These are phyloP conservation scores for Epizoanthus fatuus DNA, from an alignment of 92 coral and sea anemone species.

Conservation along the genomic window DNA sequence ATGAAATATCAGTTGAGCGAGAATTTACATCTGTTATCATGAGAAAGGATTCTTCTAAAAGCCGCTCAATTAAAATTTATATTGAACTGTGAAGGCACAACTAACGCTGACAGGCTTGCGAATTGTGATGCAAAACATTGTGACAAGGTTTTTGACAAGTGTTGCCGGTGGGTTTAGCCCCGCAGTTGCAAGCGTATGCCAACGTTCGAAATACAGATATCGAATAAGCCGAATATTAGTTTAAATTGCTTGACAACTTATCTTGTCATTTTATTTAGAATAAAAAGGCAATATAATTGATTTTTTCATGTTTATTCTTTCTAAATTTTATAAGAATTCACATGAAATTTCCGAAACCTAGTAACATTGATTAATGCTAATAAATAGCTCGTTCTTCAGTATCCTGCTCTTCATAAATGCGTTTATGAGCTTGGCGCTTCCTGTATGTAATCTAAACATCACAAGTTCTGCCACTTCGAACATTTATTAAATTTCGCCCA, in stretches of 20 bases:
- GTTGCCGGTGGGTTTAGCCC: not conserved
- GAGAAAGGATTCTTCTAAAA: not conserved
- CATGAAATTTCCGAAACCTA: not conserved
- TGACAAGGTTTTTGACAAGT: not conserved
- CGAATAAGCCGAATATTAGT: not conserved
- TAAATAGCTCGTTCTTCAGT: not conserved
- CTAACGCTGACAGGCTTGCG: conserved; percentile 17
- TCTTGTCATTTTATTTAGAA: not conserved
- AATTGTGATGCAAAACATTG: not conserved
- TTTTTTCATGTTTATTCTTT: not conserved
- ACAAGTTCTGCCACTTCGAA: not conserved
- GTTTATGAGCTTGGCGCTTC: not conserved
- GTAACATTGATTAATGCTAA: not conserved
- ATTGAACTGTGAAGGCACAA: not conserved
- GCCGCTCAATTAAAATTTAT: not conserved
- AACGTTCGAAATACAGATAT: conserved; percentile 10
- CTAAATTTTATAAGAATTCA: not conserved
- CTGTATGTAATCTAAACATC: conserved; percentile 26
- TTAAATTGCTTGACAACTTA: not conserved
- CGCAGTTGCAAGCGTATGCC: not conserved
- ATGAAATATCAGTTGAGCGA: not conserved
- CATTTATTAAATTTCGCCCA: conserved; percentile 34
- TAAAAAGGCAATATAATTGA: not conserved
- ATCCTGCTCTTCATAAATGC: not conserved
- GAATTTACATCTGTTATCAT: not conserved